Base-by-base conservation (phyloP, 1,140 invertebrate species). In the Phocides pigmalion region DNA sequence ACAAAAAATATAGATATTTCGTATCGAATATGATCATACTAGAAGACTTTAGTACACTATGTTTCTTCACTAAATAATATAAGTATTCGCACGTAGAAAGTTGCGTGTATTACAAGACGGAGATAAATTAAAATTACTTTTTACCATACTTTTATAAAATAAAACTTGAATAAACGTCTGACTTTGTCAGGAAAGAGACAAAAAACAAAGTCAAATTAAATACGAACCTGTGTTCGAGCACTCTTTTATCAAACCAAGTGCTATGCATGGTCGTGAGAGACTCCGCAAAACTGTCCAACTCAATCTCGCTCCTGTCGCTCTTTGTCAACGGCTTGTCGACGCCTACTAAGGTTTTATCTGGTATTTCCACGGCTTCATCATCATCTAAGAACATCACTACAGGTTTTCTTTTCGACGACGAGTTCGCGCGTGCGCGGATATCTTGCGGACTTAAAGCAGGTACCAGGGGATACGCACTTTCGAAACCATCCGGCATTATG, bases 231-330 rank as follows among this genome's bases (percentile, higher is more conserved):
- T 94, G 94, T 47, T 92, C 87, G 8, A 94, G 78, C 56, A 92
- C 92, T 63, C 94, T 92, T 63, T 92, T 93, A 82, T 94, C 94
- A 19, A 93, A 81, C 92, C 92, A 93, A 12, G 81, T 80, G 71
- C 90, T 81, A 56, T 91, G 83, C 76, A 85, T 81, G 15, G 72
- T 82, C 28, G 75, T 74, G 28, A 91, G 81, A n/a, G 92, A 93
- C 65, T 93, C 93, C n/a, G 92, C 93, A 72, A 93, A 94, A 64
- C 91, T 92, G 65, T 94, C 94, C 68, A 94, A 67, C 59, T 94
- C 94, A 20, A 90, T 72, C 44, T 94, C 93, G 44, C 90, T 93
- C 39, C 77, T 84, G 53, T 93, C 91, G 65, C 91, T 91, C 61
- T 87, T 85, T 19, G 68, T 74, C 51, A 94, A 68, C 25, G 84